Percentiles rank a stretch among this genome's conserved stretches.
Conservation (phyloP, 2,113 vertebrate genomes). For the Speoplatyrhinus poulsoni region DNA sequence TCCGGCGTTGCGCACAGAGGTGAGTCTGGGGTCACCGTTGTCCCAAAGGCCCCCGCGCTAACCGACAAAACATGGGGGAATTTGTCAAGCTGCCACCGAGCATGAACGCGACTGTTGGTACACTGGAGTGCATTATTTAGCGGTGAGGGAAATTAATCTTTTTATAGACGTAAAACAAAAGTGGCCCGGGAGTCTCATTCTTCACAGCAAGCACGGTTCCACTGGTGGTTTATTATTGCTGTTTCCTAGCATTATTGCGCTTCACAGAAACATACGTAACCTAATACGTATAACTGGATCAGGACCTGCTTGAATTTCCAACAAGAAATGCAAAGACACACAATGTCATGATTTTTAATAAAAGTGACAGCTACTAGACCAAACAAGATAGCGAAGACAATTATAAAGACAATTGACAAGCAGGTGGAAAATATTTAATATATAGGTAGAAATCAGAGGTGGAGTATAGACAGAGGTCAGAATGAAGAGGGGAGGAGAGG, state of each 20-base stretch:
- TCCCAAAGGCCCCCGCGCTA: conserved; percentile 47
- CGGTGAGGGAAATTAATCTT: conserved; percentile 13
- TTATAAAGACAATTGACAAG: too few species aligned
- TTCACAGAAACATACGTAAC: neutral
- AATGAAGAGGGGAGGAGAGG: neutral
- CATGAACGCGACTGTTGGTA: conserved; percentile 45
- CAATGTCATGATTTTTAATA: too few species aligned
- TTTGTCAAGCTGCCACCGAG: conserved; percentile 45
- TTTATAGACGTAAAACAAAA: conserved; percentile 32
- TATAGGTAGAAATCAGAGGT: too few species aligned
- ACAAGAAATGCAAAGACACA: conserved; percentile 9
- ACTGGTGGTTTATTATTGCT: conserved; percentile 1
- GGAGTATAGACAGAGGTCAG: neutral
- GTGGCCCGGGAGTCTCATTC: neutral
- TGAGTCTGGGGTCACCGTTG: conserved; percentile 72
- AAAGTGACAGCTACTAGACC: neutral
- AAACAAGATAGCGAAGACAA: neutral
- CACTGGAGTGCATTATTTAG: conserved; percentile 5
- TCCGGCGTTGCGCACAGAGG: conserved; percentile 53
- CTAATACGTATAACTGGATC: neutral
- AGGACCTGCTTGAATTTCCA: too few species aligned
- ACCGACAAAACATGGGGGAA: conserved; percentile 56
- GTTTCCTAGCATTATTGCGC: neutral
- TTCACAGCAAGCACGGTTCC: neutral
- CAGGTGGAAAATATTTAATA: too few species aligned